Evolutionary conservation across 2,113 vertebrate species (phyloP), one percentile per base, ranked within the genome.

Genomic region (Cettia cetti): DNA sequence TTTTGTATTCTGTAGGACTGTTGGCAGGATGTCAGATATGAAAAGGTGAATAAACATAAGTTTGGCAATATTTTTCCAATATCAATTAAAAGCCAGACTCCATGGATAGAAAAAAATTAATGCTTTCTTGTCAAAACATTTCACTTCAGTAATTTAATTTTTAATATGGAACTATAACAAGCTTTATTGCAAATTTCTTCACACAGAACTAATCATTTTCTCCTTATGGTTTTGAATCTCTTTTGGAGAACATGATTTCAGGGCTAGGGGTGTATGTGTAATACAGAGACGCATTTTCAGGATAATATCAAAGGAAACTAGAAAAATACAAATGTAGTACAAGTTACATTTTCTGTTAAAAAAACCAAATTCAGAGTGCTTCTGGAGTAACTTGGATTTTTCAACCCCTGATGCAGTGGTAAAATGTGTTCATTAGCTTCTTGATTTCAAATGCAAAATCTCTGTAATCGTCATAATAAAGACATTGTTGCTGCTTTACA

Each of bases 401-500:
- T 95, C 96, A 97, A 95, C 94, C 95, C 70, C 90, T 94, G 61
- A 92, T 97, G 95, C 97, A 96, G 18, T 96, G 77, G 91, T 84
- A 64, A 85, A 90, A 94, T 91, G 37, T 89, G 54, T 92, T 92
- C 77, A 96, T 96, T 77, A 92, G n/a, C 91, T 91, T 95, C 49
- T 88, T 95, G 70, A 81, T 96, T 97, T 96, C 83, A 65, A 97
- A 95, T 97, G 95, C 63, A 95, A 60, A 97, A 85, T 82, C 74
- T 86, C 61, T 96, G 92, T 97, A 96, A 92, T 89, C 3, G 3
- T 96, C 94, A 82, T 94, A 94, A 94, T 95, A 92, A 96, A 96
- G 81, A 89, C 93, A 90, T 97, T 97, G 88, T 86, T 96, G 78
- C 78, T 97, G 96, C 97, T 97, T 98, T 98, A 97, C 94, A 97